Evolutionary conservation across 2,888 invertebrate species (phyloP).

Genomic region (Ophion ventricosus): DNA sequence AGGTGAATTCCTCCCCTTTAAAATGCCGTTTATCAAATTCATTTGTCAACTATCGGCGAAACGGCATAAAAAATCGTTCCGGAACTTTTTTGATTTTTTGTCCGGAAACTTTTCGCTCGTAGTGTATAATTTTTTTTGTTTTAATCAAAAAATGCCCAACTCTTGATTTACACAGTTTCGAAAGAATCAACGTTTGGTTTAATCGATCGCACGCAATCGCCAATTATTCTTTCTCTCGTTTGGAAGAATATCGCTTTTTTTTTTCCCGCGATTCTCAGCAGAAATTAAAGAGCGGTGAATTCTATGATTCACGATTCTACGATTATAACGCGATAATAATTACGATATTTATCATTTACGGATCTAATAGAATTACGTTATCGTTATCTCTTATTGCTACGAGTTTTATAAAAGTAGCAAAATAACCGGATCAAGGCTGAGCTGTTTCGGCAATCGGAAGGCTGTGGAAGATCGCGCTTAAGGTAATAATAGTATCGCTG

Average conservation of each 20-base stretch:
- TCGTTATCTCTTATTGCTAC: slow-evolving; percentile 67
- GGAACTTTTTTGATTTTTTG: no score
- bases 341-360: slow-evolving; percentile 44
- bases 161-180: slow-evolving; percentile 27
- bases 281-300: background rate
- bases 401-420: slow-evolving; percentile 82
- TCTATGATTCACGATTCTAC: slow-evolving; percentile 18
- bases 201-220: slow-evolving; percentile 16
- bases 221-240: slow-evolving; percentile 14
- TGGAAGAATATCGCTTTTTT: slow-evolving; percentile 40
- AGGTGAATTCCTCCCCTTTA: no score
- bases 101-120: no score
- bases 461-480: slow-evolving; percentile 69
- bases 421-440: slow-evolving; percentile 82
- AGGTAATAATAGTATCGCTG: slow-evolving; percentile 43
- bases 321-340: slow-evolving; percentile 38
- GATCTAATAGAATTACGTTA: slow-evolving; percentile 22
- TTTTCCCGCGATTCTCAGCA: slow-evolving; percentile 15
- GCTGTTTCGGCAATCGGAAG: slow-evolving; percentile 75
- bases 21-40: no score
- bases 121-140: no score
- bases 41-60: no score
- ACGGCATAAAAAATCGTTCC: no score
- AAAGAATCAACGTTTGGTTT: slow-evolving; percentile 34
- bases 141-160: slow-evolving; percentile 36